Evolutionary conservation across 2,797 vertebrate genomes (phyloP).

Genomic region (Sebastes iracundus): DNA sequence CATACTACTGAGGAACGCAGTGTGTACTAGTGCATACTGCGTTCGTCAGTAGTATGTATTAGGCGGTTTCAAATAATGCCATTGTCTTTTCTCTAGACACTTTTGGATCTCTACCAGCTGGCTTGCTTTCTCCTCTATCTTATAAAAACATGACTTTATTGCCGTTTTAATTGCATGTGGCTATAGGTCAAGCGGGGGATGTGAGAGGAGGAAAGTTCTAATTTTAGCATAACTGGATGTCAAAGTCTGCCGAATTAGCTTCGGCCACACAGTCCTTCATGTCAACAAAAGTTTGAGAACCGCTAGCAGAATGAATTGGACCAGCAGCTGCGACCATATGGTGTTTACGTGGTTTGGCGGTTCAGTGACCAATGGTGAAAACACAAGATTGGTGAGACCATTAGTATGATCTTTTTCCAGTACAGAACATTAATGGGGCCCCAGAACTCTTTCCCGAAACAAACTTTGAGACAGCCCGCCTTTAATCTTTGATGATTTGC

Average conservation of each 20-base stretch:
- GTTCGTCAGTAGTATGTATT: too few relatives aligned
- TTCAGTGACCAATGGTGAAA: slow-evolving; percentile 67
- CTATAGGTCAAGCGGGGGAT: not conserved
- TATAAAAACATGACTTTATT: not conserved
- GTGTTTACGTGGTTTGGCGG: slow-evolving; percentile 63
- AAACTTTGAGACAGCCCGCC: slow-evolving; percentile 34
- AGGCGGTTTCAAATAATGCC: too few relatives aligned
- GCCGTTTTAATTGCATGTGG: not conserved
- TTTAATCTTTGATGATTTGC: slow-evolving; percentile 57
- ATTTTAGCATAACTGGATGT: slow-evolving; percentile 8
- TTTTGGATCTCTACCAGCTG: not conserved
- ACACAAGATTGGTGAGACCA: slow-evolving; percentile 58
- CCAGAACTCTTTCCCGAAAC: not conserved
- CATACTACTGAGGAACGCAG: too few relatives aligned
- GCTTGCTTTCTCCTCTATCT: not conserved
- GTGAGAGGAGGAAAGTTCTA: not conserved
- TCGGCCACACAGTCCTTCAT: slow-evolving; percentile 27
- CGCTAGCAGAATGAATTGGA: slow-evolving; percentile 68
- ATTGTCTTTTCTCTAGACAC: not conserved
- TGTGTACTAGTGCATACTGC: rapidly evolving
- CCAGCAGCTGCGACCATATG: slow-evolving; percentile 68
- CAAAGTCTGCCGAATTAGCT: slow-evolving; percentile 33
- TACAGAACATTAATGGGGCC: slow-evolving; percentile 28
- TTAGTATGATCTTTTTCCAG: slow-evolving; percentile 60
- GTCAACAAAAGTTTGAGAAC: slow-evolving; percentile 53